Evolutionary conservation across 2,888 invertebrate species (phyloP), one percentile per base, ranked within the genome.

Genomic region (Sabatieria punctata): DNA sequence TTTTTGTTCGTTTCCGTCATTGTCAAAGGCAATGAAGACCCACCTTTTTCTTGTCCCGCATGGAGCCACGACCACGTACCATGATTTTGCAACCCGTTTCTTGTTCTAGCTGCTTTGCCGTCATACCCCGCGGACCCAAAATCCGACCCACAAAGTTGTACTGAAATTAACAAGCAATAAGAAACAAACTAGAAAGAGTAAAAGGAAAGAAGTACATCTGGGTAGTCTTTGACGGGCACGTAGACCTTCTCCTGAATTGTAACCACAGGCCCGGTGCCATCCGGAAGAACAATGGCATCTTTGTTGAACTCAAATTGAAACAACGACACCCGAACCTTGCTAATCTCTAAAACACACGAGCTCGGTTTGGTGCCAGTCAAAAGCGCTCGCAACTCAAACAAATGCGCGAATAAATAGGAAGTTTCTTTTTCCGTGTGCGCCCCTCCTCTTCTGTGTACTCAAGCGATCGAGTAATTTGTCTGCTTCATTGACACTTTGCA

Each of bases 71-170:
- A 68, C 97, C 95, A 75, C 97, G 78, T 65, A 97, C 93, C 97
- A 97, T 97, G 66, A 97, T 95, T 79, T 97, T 99, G 75, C 97
- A 99, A 60, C 95, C 95, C 62, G 97, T 97, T 76, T 95, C 95
- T 74, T 93, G 89, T 74, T 97, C 97, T 70, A 97, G 74, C 75
- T 97, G 95, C 74, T 97, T 97, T 46, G 97, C 95, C 57, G 97
- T 99, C 95, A 97, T 97, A 59, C 97, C 97, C 62, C 97, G 78
- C 56, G 97, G 97, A 45, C 97, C 97, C 66, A 99, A 76, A 74
- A 99, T 97, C 74, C 97, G 79, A 65, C 97, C 97, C 64, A 99
- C 97, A 73, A 99, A 99, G 75, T 99, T 99, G 74, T 95, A 97
- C 95, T 97, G 80, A 52, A 85, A 82, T 58, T 57, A 64, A n/a